A percentile compares a stretch with the other conserved stretches of the same genome.
Evolutionary conservation across 2,113 vertebrate genomes (phyloP).

Genomic region (Nettapus auritus): DNA sequence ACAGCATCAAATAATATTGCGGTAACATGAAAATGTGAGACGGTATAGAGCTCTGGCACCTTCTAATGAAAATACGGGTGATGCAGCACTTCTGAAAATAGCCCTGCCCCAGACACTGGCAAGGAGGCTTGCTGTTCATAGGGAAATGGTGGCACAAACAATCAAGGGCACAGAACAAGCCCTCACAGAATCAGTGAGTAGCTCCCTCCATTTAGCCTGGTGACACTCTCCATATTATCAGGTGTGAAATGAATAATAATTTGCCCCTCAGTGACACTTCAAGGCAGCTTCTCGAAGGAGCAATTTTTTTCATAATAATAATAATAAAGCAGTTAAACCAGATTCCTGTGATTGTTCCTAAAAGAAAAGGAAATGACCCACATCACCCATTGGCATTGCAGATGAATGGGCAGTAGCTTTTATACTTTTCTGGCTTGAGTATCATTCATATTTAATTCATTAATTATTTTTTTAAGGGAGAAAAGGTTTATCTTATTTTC

Average conservation of each 20-base stretch:
- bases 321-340: background rate
- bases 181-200: background rate
- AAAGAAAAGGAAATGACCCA: background rate
- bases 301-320: background rate
- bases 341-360: background rate
- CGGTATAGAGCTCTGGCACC: fast-evolving
- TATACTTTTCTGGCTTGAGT: background rate
- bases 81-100: background rate
- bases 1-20: conserved; percentile 59
- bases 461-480: conserved; percentile 34
- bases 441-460: background rate
- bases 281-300: background rate
- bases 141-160: background rate
- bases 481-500: conserved; percentile 46
- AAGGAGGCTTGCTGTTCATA: background rate
- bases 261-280: background rate
- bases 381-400: background rate
- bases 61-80: background rate
- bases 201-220: background rate
- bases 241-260: background rate
- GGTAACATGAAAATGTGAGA: background rate
- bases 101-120: background rate
- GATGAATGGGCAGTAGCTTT: background rate
- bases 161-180: background rate
- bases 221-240: background rate